These are phyloP conservation scores for Sisor rabdophorus DNA, from an alignment of 2,113 vertebrate species.

Conservation along the genomic window DNA sequence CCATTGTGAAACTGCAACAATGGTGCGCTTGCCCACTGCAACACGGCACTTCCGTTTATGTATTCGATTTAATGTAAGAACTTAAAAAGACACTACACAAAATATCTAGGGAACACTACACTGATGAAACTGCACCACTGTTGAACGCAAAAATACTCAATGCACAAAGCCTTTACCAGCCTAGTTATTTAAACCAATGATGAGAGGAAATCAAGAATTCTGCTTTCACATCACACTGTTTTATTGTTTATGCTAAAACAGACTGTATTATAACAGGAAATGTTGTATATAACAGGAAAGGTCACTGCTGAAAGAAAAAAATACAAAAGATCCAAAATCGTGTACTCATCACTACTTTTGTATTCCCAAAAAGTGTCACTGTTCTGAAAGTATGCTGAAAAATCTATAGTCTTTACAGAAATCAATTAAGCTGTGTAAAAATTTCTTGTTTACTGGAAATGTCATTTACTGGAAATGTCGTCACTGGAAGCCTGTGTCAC, in stretches of 20 bases:
- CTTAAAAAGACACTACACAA: neutral
- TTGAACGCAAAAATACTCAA: neutral
- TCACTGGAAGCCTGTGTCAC: too few relatives aligned
- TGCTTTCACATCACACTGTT: constrained; percentile 1
- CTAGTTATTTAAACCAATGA: neutral
- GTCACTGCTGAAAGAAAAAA: neutral
- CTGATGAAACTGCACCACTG: neutral
- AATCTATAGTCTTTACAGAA: too few relatives aligned
- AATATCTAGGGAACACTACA: neutral
- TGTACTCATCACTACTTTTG: too few relatives aligned
- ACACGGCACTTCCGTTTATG: too few relatives aligned
- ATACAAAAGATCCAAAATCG: too few relatives aligned
- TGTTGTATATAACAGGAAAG: neutral
- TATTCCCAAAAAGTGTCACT: neutral
- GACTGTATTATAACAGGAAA: too few relatives aligned
- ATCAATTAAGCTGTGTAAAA: too few relatives aligned
- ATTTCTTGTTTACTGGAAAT: too few relatives aligned
- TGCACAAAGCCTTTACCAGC: neutral
- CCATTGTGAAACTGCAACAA: too few relatives aligned
- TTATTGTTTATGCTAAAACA: constrained; percentile 3
- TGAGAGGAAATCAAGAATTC: constrained; percentile 5
- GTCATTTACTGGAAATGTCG: too few relatives aligned
- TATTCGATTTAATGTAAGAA: neutral
- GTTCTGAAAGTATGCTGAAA: neutral
- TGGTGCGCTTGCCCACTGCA: too few relatives aligned